A percentile compares a stretch with the other conserved stretches of the same genome.
phyloP scores from a whole-genome alignment of 2,797 vertebrate species.

The Halcyon smyrnensis region DNA sequence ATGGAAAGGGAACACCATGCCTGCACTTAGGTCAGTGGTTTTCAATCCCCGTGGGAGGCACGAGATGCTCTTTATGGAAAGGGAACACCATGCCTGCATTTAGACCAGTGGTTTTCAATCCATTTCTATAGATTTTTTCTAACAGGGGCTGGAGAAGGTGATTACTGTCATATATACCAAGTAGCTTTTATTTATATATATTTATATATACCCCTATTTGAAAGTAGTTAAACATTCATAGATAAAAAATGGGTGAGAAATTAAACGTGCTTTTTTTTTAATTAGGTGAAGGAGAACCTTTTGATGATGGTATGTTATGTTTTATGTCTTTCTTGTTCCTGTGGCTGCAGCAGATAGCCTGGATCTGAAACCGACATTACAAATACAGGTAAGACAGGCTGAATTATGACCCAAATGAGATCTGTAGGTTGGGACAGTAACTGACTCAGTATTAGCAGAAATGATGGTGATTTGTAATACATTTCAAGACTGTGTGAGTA shows the following conservation, averaged over 20 bases:
- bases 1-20: fast-evolving
- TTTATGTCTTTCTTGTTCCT: neutral
- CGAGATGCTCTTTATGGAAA: neutral
- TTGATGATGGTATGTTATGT: neutral
- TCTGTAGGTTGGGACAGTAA: neutral
- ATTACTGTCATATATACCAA: neutral
- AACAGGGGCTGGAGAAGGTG: neutral
- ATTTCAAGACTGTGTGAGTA: neutral
- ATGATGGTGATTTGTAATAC: neutral
- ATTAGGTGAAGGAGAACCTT: neutral
- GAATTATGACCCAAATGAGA: neutral
- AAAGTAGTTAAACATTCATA: neutral
- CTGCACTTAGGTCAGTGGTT: neutral
- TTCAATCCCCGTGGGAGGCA: neutral
- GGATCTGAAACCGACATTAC: neutral
- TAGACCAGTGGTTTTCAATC: neutral
- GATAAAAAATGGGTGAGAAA: neutral
- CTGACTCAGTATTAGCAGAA: neutral
- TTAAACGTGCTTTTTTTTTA: neutral
- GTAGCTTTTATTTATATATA: neutral
- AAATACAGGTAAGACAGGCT: neutral
- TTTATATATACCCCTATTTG: neutral
- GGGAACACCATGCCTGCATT: neutral
- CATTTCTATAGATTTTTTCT: neutral
- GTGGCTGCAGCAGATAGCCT: neutral